phyloP scores from a whole-genome alignment of 2,888 invertebrate species.

The Aphidoletes aphidimyza region DNA sequence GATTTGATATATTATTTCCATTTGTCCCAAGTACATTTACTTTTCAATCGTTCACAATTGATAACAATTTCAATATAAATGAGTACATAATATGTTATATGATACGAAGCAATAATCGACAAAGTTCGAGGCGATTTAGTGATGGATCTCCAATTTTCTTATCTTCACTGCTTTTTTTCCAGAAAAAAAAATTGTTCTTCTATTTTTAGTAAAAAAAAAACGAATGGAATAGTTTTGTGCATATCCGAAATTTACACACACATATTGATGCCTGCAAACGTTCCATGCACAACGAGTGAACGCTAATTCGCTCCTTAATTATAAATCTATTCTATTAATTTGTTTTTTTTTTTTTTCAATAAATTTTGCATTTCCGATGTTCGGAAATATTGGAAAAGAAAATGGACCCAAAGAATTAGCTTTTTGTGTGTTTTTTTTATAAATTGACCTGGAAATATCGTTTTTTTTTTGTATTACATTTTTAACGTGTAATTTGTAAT shows the following conservation, averaged over 20 bases:
- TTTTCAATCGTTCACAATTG: conserved; percentile 1
- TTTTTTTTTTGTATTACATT: background rate
- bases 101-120: background rate
- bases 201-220: background rate
- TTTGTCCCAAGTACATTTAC: conserved; percentile 24
- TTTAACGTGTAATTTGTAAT: background rate
- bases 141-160: too few relatives aligned
- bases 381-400: background rate
- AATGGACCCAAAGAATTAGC: background rate
- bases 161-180: background rate
- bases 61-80: conserved; percentile 9
- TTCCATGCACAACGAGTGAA: background rate
- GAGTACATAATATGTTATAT: background rate
- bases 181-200: background rate
- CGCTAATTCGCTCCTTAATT: background rate
- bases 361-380: background rate
- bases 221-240: background rate
- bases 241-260: background rate
- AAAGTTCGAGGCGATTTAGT: conserved; percentile 5
- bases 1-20: background rate
- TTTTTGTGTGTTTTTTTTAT: background rate
- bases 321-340: background rate
- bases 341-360: background rate
- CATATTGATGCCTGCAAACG: background rate
- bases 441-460: background rate